Base-by-base conservation (phyloP, 2,797 vertebrate species). In the Arctocebus calabarensis region DNA sequence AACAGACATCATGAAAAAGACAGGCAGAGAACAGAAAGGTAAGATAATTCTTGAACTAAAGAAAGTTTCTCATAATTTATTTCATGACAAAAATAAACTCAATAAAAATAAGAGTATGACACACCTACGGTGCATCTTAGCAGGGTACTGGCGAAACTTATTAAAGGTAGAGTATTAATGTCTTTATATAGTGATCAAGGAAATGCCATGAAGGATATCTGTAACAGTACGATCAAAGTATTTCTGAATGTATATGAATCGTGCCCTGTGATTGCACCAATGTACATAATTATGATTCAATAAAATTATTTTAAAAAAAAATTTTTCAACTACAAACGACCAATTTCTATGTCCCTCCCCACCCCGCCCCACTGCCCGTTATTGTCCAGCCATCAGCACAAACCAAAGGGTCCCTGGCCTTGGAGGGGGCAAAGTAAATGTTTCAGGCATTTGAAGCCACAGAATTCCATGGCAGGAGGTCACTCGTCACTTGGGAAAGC, bases 401-500 rank as follows among this genome's bases (percentile, higher is more conserved):
- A 70, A 71, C 34, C 62, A 59, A 83, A 71, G 11, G n/a, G 27
- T 14, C 2, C 43, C 4, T 88, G 57, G 5, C 52, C 25, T 78
- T 95, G 57, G 29, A 61, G 37, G 52, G 8, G 78, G 48, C 85
- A 59, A 88, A 92, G 23, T 74, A 52, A 62, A 83, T 34, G 25
- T 64, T 93, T 85, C 45, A 79, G 3, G 70, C 74, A 62, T 64
- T 78, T 43, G 96, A 85, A 64, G 34, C n/a, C 66, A 84, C 7
- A 92, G 86, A 92, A 88, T 59, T 90, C 73, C 52, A 55, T n/a
- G 82, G 48, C 61, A 64, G 48, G 83, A 48, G 61, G 40, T 61
- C 64, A 75, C 83, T 84, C 68, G 66, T 94, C 73, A 88, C 62
- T 91, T 62, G 48, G 62, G n/a, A 90, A 84, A 89, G 25, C 13